Evolutionary conservation across 2,797 vertebrate genomes (phyloP).

Genomic region (Sarcophilus harrisii): DNA sequence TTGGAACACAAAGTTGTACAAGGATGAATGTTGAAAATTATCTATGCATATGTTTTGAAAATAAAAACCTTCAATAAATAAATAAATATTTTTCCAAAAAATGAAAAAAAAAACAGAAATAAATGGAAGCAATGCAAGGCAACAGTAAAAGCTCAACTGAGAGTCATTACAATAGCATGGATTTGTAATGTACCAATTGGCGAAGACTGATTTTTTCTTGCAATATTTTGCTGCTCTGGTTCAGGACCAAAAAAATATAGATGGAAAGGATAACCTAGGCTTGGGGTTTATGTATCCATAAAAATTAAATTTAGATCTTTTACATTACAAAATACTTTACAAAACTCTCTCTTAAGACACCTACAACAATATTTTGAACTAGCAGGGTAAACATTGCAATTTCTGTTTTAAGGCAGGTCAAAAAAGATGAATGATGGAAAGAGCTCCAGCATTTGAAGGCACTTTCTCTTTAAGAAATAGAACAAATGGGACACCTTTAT

Average conservation of each 20-base stretch:
- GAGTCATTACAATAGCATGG: not conserved
- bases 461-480: not conserved
- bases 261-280: not conserved
- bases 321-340: not conserved
- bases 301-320: not conserved
- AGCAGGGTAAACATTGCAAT: not conserved
- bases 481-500: not conserved
- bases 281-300: not conserved
- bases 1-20: too few relatives aligned
- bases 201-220: not conserved
- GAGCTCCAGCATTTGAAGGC: not conserved
- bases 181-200: not conserved
- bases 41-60: too few relatives aligned
- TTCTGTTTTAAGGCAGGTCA: not conserved
- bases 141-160: not conserved
- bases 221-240: not conserved
- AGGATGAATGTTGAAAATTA: too few relatives aligned
- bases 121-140: not conserved
- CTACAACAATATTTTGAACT: not conserved
- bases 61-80: too few relatives aligned
- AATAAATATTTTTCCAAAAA: too few relatives aligned
- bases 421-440: not conserved
- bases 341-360: not conserved
- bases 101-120: not conserved
- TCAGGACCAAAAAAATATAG: not conserved